Evolutionary conservation across 1,140 invertebrate genomes (phyloP).

Genomic region (Potamilus streckersoni): DNA sequence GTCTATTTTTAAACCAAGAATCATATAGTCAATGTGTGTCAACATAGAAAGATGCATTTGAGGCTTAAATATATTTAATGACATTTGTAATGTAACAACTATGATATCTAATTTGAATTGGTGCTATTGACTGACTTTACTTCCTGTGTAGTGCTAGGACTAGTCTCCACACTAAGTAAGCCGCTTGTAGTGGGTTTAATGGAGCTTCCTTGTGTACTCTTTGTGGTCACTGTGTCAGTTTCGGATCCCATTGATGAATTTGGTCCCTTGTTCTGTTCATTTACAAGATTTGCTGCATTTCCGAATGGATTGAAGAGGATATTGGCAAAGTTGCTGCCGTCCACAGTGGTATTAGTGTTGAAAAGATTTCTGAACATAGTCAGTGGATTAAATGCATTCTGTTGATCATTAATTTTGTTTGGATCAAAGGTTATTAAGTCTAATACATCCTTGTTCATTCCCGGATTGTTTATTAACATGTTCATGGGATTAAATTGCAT

Average conservation of each 20-base stretch:
- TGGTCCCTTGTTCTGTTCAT: too few species aligned
- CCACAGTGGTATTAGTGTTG: not conserved
- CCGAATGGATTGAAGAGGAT: not conserved
- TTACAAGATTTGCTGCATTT: too few species aligned
- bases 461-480: slow-evolving; percentile 8
- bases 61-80: too few species aligned
- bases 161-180: not conserved
- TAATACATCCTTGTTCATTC: slow-evolving; percentile 2
- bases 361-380: slow-evolving; percentile 4
- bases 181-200: not conserved
- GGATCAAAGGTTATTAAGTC: slow-evolving; percentile 6
- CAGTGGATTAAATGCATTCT: slow-evolving; percentile 9
- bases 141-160: not conserved
- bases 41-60: too few species aligned
- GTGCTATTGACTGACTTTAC: too few species aligned
- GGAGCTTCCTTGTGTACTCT: not conserved
- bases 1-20: too few species aligned
- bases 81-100: too few species aligned
- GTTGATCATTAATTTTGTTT: not conserved
- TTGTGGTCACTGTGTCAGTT: too few species aligned
- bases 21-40: too few species aligned
- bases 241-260: too few species aligned
- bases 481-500: slow-evolving; percentile 5
- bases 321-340: not conserved
- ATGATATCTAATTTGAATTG: too few species aligned